Evolutionary conservation across 2,888 invertebrate genomes (phyloP).

Genomic region (Sussaba pulchella): DNA sequence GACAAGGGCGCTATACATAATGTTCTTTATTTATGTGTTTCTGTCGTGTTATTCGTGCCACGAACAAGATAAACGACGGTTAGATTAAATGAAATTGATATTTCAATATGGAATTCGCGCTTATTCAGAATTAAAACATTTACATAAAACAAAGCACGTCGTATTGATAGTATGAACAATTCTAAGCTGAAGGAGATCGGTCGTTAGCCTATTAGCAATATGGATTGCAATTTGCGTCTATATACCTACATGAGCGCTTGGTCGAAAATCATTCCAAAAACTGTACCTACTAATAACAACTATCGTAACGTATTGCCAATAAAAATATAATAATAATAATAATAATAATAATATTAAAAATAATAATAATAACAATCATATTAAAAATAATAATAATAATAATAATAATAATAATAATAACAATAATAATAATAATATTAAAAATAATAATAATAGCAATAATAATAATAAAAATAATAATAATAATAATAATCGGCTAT

Average conservation of each 20-base stretch:
- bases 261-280: too few relatives aligned
- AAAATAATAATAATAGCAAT: background rate
- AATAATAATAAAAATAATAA: background rate
- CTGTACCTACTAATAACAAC: too few relatives aligned
- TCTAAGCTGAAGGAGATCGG: too few relatives aligned
- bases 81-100: background rate
- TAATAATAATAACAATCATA: too few relatives aligned
- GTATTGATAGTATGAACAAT: too few relatives aligned
- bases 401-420: slow-evolving; percentile 7
- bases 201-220: too few relatives aligned
- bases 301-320: too few relatives aligned
- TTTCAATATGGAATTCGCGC: background rate
- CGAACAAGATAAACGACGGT: background rate
- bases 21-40: slow-evolving; percentile 16
- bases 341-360: too few relatives aligned
- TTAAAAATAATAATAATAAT: slow-evolving; percentile 1
- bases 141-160: too few relatives aligned
- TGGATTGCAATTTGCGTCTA: too few relatives aligned
- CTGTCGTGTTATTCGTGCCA: slow-evolving; percentile 27
- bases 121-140: background rate
- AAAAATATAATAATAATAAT: too few relatives aligned
- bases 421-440: background rate
- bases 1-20: slow-evolving; percentile 22
- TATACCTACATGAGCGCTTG: too few relatives aligned
- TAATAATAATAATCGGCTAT: slow-evolving; percentile 4